Evolutionary conservation across 2,888 invertebrate genomes (phyloP), one percentile per base, ranked within the genome.

Genomic region (Onchidella celtica): DNA sequence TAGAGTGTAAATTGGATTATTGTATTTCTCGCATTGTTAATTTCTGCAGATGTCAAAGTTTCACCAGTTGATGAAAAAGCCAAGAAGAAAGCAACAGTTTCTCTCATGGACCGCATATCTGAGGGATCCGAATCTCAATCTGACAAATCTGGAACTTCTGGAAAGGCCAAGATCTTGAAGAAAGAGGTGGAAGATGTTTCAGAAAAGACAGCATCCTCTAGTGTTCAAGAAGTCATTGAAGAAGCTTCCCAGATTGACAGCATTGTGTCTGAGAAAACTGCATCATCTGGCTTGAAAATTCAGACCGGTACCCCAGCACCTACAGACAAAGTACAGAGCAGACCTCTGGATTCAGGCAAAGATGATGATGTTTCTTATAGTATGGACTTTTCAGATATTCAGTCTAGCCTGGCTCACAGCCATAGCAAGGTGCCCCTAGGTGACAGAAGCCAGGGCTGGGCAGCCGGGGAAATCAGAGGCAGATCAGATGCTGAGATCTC

Each of bases 101-200:
- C 75, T 61, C 57, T 82, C 9, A 82, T 90, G 73, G 89, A 89
- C 59, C 87, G 86, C 27, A 90, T 90, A 34, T 90, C 89, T 0
- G 90, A 90, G 69, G 89, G 87, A 14, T 89, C 89, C 63, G 90
- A 89, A 82, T 86, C 82, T 6, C 47, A 40, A 2, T 76, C 88
- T 1, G 83, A 84, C 40, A 75, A 68, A 24, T 81, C 83, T 14
- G 76, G 61, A 32, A 36, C 78, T 9, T 75, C 81, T 14, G 47
- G 29, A 6, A 78, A 80, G 29, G 6, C 36, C 29, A 34, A 63
- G 27, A 57, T 36, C 29, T 21, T 36, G 3, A 61, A 6, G 29
- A 80, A 70, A 34, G 47, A 81, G 69, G 66, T 82, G 36, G 66
- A 84, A 69, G 59, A 81, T 69, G 74, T 73, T 65, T 82, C 83